Conservation (phyloP, 1,140 invertebrate genomes). For the Ditylenchus dipsaci region DNA sequence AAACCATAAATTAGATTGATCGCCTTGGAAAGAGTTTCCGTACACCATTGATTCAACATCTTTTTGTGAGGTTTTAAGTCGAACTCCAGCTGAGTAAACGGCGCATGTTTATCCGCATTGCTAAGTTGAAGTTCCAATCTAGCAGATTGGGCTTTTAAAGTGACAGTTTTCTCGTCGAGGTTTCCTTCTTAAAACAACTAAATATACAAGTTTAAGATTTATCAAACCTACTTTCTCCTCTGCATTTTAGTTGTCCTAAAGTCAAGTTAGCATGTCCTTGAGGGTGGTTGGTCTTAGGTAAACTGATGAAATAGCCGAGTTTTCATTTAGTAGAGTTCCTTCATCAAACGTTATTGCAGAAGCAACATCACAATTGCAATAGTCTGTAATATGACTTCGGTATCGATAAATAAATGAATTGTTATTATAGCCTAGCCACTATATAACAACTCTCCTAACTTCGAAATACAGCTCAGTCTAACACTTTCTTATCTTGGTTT, state of each 20-base stretch:
- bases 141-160: background rate
- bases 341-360: constrained; percentile 1
- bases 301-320: constrained; percentile 2
- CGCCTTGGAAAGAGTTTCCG: background rate
- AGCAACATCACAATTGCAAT: too few species aligned
- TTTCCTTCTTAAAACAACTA: background rate
- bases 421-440: too few species aligned
- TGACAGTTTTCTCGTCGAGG: background rate
- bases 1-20: constrained; percentile 9
- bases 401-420: too few species aligned
- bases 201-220: background rate
- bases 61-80: constrained; percentile 19
- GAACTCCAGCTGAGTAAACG: constrained; percentile 15
- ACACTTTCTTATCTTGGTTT: too few species aligned
- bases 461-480: too few species aligned
- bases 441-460: too few species aligned
- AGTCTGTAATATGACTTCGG: too few species aligned
- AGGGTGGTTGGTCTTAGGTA: constrained; percentile 10
- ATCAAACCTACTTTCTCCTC: constrained; percentile 1
- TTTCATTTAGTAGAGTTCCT: background rate
- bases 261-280: constrained; percentile 3
- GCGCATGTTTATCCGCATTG: background rate
- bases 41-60: constrained; percentile 11
- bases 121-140: background rate
- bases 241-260: constrained; percentile 10